Conservation (phyloP, 2,113 vertebrate genomes). For the Ardeotis arabs region DNA sequence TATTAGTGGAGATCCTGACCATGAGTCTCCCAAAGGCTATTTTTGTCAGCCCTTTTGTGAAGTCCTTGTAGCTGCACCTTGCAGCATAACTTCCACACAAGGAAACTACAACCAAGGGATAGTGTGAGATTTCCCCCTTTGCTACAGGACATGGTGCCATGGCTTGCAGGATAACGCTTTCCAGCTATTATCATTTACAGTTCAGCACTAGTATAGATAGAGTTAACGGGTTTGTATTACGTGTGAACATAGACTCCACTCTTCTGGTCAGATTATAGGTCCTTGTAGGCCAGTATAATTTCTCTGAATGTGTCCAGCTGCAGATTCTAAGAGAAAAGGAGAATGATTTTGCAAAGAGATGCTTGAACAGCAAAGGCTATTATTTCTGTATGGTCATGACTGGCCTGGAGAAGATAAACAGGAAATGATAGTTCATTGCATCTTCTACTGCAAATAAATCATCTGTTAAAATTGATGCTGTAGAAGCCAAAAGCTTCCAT, state of each 20-base stretch:
- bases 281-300: background rate
- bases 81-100: background rate
- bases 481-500: background rate
- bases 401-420: background rate
- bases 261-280: background rate
- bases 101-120: background rate
- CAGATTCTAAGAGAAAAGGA: background rate
- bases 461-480: background rate
- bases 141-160: background rate
- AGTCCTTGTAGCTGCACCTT: background rate
- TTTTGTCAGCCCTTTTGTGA: background rate
- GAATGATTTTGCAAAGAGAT: background rate
- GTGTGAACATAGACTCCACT: background rate
- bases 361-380: background rate
- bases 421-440: background rate
- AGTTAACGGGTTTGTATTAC: background rate
- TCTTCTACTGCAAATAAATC: background rate
- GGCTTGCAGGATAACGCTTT: background rate
- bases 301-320: background rate
- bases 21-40: background rate
- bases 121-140: background rate
- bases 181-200: background rate
- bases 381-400: background rate
- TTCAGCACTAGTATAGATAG: background rate
- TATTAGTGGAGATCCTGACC: background rate